Evolutionary conservation across 1,140 invertebrate species (phyloP).

Genomic region (Caenorhabditis brenneri): DNA sequence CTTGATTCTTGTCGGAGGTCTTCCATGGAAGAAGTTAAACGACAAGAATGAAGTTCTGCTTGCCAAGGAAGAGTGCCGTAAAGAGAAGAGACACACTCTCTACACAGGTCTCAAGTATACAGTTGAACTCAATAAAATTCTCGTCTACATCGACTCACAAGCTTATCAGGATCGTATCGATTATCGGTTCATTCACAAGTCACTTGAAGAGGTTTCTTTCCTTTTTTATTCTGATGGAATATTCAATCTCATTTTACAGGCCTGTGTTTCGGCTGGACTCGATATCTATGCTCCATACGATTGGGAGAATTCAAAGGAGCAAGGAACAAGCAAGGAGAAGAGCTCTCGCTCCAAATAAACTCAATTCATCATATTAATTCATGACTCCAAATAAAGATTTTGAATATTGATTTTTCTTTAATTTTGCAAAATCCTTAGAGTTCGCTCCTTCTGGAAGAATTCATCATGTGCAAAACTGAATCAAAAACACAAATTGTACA

Average conservation of each 20-base stretch:
- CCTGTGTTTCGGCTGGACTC: not conserved
- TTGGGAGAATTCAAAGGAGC: no score
- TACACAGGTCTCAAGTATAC: constrained; percentile 24
- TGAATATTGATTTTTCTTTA: no score
- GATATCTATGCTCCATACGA: no score
- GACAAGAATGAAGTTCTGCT: constrained; percentile 53
- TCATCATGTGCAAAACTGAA: no score
- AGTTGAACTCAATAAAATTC: constrained; percentile 42
- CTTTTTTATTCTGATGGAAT: no score
- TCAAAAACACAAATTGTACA: no score
- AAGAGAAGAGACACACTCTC: constrained; percentile 45
- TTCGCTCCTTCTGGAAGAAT: no score
- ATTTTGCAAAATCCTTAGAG: no score
- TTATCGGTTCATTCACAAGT: constrained; percentile 49
- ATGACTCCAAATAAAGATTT: no score
- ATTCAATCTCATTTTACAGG: not conserved
- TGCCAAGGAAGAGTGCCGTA: constrained; percentile 58
- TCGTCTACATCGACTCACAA: constrained; percentile 52
- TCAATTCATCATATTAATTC: no score
- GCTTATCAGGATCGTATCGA: constrained; percentile 51
- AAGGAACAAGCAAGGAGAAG: no score
- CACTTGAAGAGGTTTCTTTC: not conserved
- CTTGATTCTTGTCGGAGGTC: constrained; percentile 37
- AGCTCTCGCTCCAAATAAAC: no score
- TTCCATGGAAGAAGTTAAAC: constrained; percentile 46